Conservation (phyloP, 2,113 vertebrate species). For the Maccullochella peelii region DNA sequence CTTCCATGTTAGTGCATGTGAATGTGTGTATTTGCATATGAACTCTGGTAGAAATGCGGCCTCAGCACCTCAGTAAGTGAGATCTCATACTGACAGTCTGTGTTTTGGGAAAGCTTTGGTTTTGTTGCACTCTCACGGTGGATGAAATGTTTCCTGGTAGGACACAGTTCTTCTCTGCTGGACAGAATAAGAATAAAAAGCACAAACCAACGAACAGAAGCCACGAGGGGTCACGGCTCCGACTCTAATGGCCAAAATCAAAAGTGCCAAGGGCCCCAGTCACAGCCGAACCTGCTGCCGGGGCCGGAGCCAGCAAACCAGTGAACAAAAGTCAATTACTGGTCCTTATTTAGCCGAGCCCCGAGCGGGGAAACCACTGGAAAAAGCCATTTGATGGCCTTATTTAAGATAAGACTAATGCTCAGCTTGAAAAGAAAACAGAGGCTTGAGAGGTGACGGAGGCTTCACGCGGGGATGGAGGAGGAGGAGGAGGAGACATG, state of each 20-base stretch:
- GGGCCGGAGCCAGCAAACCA: slow-evolving; percentile 35
- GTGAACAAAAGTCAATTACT: slow-evolving; percentile 31
- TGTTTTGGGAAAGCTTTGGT: too few relatives aligned
- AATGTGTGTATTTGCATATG: not conserved
- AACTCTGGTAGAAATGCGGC: too few relatives aligned
- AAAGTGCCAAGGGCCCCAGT: slow-evolving; percentile 26
- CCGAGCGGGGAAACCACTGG: slow-evolving; percentile 30
- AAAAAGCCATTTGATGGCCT: slow-evolving; percentile 11
- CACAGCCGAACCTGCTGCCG: slow-evolving; percentile 29
- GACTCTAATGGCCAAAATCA: slow-evolving; percentile 61
- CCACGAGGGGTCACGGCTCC: slow-evolving; percentile 56
- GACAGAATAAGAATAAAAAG: not conserved
- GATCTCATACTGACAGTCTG: not conserved
- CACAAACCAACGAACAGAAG: slow-evolving; percentile 52
- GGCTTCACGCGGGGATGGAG: not conserved
- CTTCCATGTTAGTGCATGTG: not conserved
- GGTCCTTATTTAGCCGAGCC: slow-evolving; percentile 18
- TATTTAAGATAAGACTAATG: slow-evolving; percentile 54
- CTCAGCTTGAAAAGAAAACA: slow-evolving; percentile 1
- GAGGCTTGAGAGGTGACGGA: slow-evolving; percentile 5
- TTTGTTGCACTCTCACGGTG: not conserved
- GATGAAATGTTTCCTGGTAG: not conserved
- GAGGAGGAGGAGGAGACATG: not conserved
- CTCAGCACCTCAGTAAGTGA: too few relatives aligned
- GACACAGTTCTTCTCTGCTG: not conserved